Base-by-base conservation (phyloP, 23 tunicate genomes). In the Diplosoma virens region DNA sequence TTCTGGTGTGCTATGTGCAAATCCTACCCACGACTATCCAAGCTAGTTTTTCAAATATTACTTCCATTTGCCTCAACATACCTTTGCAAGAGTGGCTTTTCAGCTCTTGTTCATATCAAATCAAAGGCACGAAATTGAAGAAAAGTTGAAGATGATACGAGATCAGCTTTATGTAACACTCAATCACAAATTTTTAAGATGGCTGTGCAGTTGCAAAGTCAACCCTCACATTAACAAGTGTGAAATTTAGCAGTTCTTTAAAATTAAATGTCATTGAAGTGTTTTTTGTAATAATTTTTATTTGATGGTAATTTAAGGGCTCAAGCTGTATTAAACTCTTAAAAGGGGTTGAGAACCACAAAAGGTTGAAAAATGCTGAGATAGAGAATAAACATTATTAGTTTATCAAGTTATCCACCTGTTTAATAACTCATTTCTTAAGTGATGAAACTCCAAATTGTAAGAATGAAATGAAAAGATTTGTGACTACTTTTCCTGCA, bases 61-160 rank as follows among this genome's bases (percentile, higher is more conserved):
- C 33, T 76, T 58, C 81, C 81, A 58, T 76, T 76, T 58, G 81
- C 78, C 36, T 25, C 61, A 50, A 48, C 61, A 72, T 72, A 48
- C 36, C 61, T 47, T 23, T 25, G 78, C 46, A 55, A 80, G 21
- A 70, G 78, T 46, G 85, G 67, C 52, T 71, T 52, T 81, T 72
- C 79, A 67, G 67, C 84, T 79, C 84, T 79, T 67, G 64, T 66
- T 11, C 65, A 79, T 66, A 52, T 83, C 46, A 77, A 78, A 70
- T 47, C 82, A 30, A 75, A 83, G 79, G 81, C 75, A 75, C 29
- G 82, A 65, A 64, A 83, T 33, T 53, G 59, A 60, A 53, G 37
- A 28, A 60, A 77, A 37, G 70, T 77, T 37, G 81, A 77, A 59
- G 64, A 73, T 59, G 47, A 83, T 31, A 75, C 66, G 82, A 54